These are phyloP conservation scores for Eristalis intricaria DNA, from an alignment of 2,888 invertebrate genomes.

Conservation along the genomic window DNA sequence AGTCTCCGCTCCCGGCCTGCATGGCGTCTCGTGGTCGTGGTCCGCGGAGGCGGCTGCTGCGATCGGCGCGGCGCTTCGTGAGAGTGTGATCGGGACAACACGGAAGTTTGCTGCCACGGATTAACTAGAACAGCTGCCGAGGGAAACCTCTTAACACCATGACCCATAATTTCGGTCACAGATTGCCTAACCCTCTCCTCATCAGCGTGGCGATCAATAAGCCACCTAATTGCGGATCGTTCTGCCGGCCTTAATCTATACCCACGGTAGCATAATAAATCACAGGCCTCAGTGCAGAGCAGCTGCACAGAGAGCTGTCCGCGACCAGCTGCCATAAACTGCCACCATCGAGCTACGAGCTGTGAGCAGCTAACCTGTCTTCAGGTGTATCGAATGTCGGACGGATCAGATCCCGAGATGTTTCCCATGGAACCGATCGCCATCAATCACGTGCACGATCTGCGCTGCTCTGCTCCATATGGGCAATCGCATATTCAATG, in stretches of 20 bases:
- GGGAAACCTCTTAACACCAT: constrained; percentile 42
- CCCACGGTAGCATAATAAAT: constrained; percentile 21
- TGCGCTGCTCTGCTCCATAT: constrained; percentile 32
- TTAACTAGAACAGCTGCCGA: constrained; percentile 54
- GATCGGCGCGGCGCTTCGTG: constrained; percentile 37
- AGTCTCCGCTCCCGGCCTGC: constrained; percentile 15
- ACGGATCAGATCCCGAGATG: constrained; percentile 24
- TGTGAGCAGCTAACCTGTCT: not conserved
- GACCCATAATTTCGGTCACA: constrained; percentile 43
- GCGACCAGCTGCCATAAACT: not conserved
- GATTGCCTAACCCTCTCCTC: not conserved
- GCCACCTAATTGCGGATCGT: constrained; percentile 44
- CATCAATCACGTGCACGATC: constrained; percentile 64
- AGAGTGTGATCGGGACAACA: constrained; percentile 54
- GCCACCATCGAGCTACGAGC: not conserved
- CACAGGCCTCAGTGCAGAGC: not conserved
- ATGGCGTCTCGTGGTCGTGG: constrained; percentile 17
- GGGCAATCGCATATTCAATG: constrained; percentile 29
- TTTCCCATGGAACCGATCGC: constrained; percentile 21
- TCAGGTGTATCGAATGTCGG: constrained; percentile 24
- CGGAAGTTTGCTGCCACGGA: constrained; percentile 39
- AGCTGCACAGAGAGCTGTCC: not conserved
- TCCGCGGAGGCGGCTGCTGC: not conserved
- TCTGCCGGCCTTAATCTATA: constrained; percentile 28
- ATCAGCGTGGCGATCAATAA: constrained; percentile 26